Percentiles rank a stretch among this genome's conserved stretches.
These are phyloP conservation scores for Penaeus vannamei DNA, from an alignment of 1,140 invertebrate genomes.

Conservation along the genomic window DNA sequence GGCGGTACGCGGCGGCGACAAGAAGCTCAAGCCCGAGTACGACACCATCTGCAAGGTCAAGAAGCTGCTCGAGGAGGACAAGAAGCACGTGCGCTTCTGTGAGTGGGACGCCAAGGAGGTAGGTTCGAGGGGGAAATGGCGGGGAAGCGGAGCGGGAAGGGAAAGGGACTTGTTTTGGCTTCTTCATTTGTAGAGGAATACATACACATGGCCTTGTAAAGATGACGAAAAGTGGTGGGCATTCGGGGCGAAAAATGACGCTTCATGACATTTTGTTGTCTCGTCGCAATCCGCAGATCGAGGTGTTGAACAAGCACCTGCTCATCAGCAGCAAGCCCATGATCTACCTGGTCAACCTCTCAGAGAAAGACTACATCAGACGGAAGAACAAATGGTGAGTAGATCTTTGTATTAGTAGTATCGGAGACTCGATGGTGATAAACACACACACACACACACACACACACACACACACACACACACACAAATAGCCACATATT, in stretches of 20 bases:
- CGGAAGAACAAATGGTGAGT: slow-evolving; percentile 96
- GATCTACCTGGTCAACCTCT: slow-evolving; percentile 97
- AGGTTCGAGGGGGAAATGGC: slow-evolving; percentile 71
- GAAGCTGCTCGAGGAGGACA: slow-evolving; percentile 86
- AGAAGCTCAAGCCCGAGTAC: slow-evolving; percentile 90
- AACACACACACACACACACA: too few species aligned
- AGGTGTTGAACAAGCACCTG: slow-evolving; percentile 95
- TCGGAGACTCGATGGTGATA: not conserved
- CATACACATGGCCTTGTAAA: not conserved
- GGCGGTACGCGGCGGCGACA: slow-evolving; percentile 93
- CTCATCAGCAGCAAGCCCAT: slow-evolving; percentile 99
- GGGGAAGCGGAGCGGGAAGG: too few species aligned
- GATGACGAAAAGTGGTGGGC: not conserved
- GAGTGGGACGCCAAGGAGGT: slow-evolving; percentile 96
- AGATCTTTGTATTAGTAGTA: not conserved
- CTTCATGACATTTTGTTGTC: not conserved
- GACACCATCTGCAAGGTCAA: slow-evolving; percentile 92
- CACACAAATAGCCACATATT: too few species aligned
- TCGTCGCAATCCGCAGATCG: slow-evolving; percentile 81
- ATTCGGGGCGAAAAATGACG: not conserved
- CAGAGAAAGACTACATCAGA: slow-evolving; percentile 98
- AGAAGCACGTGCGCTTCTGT: slow-evolving; percentile 92
- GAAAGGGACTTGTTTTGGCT: not conserved
- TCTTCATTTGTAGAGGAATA: not conserved
- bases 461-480: too few species aligned